Conservation (phyloP, 2,113 vertebrate genomes). For the Pelmatolapia mariae region DNA sequence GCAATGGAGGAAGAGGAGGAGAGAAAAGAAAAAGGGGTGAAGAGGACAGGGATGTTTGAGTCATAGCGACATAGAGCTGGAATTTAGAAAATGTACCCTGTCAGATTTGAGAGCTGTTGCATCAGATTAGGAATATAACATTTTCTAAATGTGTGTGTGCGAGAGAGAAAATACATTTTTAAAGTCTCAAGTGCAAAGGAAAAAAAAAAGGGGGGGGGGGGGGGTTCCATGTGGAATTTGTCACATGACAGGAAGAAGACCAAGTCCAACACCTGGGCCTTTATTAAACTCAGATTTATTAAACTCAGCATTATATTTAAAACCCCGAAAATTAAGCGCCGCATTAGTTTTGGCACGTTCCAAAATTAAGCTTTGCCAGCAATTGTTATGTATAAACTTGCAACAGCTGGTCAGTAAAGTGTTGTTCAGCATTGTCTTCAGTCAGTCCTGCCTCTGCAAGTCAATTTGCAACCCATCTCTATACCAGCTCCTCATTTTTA, state of each 20-base stretch:
- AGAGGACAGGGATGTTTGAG: neutral
- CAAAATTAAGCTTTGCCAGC: neutral
- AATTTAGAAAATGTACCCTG: constrained; percentile 20
- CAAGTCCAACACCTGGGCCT: neutral
- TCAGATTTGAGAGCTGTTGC: neutral
- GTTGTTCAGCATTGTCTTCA: neutral
- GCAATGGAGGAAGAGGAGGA: neutral
- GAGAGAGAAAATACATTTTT: rapidly evolving
- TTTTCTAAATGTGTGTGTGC: neutral
- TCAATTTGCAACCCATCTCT: neutral
- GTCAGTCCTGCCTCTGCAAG: neutral
- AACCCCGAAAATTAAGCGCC: neutral
- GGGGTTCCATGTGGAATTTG: neutral
- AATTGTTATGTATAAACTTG: neutral
- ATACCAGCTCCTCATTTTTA: neutral
- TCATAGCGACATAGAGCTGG: neutral
- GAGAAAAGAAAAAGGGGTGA: neutral
- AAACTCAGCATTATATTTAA: neutral
- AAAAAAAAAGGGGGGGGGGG: rapidly evolving
- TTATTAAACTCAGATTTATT: neutral
- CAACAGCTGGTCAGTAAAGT: neutral
- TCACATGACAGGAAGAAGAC: neutral
- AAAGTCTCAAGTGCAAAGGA: rapidly evolving
- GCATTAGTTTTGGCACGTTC: neutral
- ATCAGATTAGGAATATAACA: neutral